Percentiles rank a stretch among this genome's conserved stretches.
phyloP scores from a whole-genome alignment of 2,797 vertebrate species.

The Muraenolepis orangiensis region DNA sequence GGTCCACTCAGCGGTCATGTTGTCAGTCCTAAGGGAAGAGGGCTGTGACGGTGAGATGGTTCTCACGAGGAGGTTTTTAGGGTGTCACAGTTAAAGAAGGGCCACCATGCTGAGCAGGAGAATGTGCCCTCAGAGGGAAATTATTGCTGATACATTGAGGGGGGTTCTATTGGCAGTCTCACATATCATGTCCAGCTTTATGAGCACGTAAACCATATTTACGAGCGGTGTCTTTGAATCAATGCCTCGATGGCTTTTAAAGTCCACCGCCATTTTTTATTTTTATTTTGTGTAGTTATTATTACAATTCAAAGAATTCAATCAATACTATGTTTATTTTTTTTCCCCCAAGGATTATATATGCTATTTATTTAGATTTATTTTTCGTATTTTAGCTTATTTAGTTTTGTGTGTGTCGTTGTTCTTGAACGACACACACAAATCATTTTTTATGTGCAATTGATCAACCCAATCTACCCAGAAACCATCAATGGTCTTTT shows the following conservation, averaged over 20 bases:
- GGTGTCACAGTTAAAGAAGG: background rate
- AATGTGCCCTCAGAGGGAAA: background rate
- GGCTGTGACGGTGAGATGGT: background rate
- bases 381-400: too few species aligned
- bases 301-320: background rate
- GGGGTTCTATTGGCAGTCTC: background rate
- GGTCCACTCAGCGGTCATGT: too few species aligned
- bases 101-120: background rate
- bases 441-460: background rate
- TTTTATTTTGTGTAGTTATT: background rate
- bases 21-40: background rate
- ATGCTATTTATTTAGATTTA: background rate
- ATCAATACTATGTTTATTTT: background rate
- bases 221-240: background rate
- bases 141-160: background rate
- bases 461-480: background rate
- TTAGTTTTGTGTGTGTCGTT: too few species aligned
- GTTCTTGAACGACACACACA: too few species aligned
- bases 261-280: background rate
- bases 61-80: background rate
- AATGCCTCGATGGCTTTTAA: background rate
- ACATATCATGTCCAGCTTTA: background rate
- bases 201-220: background rate
- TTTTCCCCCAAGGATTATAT: background rate
- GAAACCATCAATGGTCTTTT: background rate